Evolutionary conservation across 2,888 invertebrate species (phyloP), one percentile per base, ranked within the genome.

Genomic region (Coleophora flavipennella): DNA sequence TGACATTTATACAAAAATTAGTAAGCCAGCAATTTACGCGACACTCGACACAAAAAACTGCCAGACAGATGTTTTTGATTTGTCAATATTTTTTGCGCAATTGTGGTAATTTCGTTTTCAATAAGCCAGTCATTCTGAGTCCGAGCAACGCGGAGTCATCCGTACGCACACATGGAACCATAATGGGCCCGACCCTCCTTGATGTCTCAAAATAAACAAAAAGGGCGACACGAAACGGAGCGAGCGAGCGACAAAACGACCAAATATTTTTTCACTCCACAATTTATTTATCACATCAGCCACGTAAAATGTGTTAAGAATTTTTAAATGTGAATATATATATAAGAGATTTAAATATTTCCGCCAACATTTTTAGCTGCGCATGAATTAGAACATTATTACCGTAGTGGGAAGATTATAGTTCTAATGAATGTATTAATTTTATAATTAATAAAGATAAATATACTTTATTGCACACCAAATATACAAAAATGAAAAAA

Each of bases 181-280:
- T 66, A 67, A 69, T 66, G 59, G 65, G 55, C 54, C 20, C 61
- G 57, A 61, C 67, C 71, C 66, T 67, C 62, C 62, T 61, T 57
- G 61, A 51, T 48, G 49, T 61, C 64, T 62, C 55, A 61, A 66
- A 64, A 69, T 63, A 72, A 71, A 70, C 69, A 72, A 69, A 62
- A 62, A 62, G 61, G 20, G 20, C 20, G 20, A 20, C 20, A 20
- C 20, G 3, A 6, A 20, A n/a, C n/a, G n/a, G 53, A 55, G 56
- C 53, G 50, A 51, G 40, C 46, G 50, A 12, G 46, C 48, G 55
- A 50, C 51, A 50, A 55, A 59, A 49, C 53, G 50, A 44, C 13
- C 31, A 31, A 42, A 41, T 29, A 31, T 38, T 35, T 40, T 39
- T 14, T 31, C 25, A 36, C 28, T 39, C 31, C 39, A 36, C 42